Base-by-base conservation (phyloP, 2,888 invertebrate genomes). In the Oligia latruncula region DNA sequence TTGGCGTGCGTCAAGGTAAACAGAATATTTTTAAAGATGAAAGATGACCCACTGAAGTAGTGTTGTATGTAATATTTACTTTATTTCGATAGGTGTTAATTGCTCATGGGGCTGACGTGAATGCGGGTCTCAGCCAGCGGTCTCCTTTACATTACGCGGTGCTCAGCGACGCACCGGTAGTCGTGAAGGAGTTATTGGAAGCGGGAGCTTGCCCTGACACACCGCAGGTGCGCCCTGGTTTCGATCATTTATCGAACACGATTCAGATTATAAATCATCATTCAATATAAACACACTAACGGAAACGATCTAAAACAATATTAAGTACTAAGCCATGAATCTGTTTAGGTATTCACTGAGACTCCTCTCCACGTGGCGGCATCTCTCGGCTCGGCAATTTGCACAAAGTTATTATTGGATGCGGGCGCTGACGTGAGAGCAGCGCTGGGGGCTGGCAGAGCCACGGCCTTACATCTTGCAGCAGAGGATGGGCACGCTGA, bases 141-240 rank as follows among this genome's bases (percentile, higher is more conserved):
- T 98, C 98, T 65, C 98, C 99, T 0, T 95, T 99, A 83, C 98
- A 99, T 93, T 98, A 98, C 93, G 99, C 99, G 0, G 98, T 98
- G 74, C 97, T 98, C 87, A 98, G 98, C 90, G 97, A 98, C 91
- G 98, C 98, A 20, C 96, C 97, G 77, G 98, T 98, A 85, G 98
- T 98, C 90, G 98, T 98, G 4, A 97, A 97, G 91, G 97, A 97
- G 86, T 96, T 99, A 84, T 93, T 99, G 74, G 97, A 98, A 88
- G 97, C 98, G 85, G 98, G 98, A 71, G 99, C 99, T 5, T 98
- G 97, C 91, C 98, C 99, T 46, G 98, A 99, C 92, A 98, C 98
- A 78, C 98, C 98, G 49, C 98, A 98, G 97, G 98, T 98, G 92
- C 76, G 92, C 87, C 86, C 90, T 91, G 90, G 91, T 90, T 86